Evolutionary conservation across 2,113 vertebrate genomes (phyloP).

Genomic region (Seriola quinqueradiata): DNA sequence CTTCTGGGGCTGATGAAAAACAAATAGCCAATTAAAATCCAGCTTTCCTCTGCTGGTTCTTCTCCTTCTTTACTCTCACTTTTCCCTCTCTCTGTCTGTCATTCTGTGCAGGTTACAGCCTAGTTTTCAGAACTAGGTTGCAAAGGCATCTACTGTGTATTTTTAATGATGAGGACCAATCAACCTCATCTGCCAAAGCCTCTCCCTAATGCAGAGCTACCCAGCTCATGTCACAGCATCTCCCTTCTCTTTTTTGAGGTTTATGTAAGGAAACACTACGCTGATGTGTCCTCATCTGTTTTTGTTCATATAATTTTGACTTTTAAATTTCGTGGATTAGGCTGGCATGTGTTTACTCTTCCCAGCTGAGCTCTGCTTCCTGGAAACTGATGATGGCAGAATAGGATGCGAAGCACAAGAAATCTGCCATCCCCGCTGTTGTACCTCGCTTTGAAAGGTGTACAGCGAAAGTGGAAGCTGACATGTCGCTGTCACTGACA

Average conservation of each 20-base stretch:
- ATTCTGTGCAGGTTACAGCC: constrained; percentile 40
- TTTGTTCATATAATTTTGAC: constrained; percentile 46
- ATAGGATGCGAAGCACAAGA: constrained; percentile 42
- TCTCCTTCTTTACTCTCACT: constrained; percentile 24
- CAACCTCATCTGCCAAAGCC: constrained; percentile 35
- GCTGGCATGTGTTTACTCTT: constrained; percentile 33
- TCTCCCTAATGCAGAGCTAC: constrained; percentile 51
- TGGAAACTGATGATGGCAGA: constrained; percentile 50
- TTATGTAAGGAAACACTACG: constrained; percentile 38
- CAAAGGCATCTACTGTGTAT: constrained; percentile 55
- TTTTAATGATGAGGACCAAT: constrained; percentile 75
- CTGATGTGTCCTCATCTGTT: constrained; percentile 24
- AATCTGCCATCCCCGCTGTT: constrained; percentile 53
- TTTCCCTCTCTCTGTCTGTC: constrained; percentile 50
- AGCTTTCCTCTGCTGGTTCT: constrained; percentile 39
- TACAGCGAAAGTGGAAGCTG: constrained; percentile 43
- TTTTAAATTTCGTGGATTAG: constrained; percentile 53
- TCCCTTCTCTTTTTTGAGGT: constrained; percentile 12
- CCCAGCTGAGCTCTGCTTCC: constrained; percentile 29
- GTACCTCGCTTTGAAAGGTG: constrained; percentile 61
- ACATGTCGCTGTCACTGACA: constrained; percentile 66
- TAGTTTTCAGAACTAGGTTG: constrained; percentile 73
- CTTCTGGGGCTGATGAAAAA: constrained; percentile 81
- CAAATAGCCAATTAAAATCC: constrained; percentile 86
- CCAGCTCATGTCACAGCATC: constrained; percentile 3